phyloP scores from a whole-genome alignment of 2,113 vertebrate species.

The Melanotaenia duboulayi region DNA sequence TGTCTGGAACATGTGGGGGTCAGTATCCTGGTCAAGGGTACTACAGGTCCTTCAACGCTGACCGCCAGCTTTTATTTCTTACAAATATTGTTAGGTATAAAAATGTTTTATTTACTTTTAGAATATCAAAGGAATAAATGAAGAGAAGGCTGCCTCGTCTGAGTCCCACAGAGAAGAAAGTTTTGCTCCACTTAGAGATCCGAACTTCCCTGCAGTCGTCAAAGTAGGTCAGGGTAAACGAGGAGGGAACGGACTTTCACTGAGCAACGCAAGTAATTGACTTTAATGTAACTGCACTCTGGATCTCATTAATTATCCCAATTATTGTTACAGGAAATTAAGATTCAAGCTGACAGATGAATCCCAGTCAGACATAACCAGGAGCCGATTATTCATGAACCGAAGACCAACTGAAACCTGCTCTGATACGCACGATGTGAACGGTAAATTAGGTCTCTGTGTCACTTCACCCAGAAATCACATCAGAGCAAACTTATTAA shows the following conservation, averaged over 20 bases:
- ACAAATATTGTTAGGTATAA: too few species aligned
- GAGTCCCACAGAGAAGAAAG: slow-evolving; percentile 30
- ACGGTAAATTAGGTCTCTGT: slow-evolving; percentile 9
- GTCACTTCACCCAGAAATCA: not conserved
- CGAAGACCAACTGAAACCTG: slow-evolving; percentile 24
- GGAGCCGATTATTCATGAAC: slow-evolving; percentile 53
- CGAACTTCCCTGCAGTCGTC: slow-evolving; percentile 38
- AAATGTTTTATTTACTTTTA: too few species aligned
- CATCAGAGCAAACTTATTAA: too few species aligned
- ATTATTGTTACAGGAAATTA: slow-evolving; percentile 62
- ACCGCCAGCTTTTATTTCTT: too few species aligned
- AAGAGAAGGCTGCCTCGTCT: not conserved
- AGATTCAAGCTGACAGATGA: slow-evolving; percentile 57
- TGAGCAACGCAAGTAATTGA: slow-evolving; percentile 47
- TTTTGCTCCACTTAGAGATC: slow-evolving; percentile 53
- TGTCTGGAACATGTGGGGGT: too few species aligned
- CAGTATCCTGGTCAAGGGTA: too few species aligned
- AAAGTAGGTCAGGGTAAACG: slow-evolving; percentile 68
- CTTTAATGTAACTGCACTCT: slow-evolving; percentile 57
- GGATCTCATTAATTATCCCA: slow-evolving; percentile 68
- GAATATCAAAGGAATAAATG: not conserved
- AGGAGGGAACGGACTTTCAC: slow-evolving; percentile 37
- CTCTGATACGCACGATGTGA: slow-evolving; percentile 10
- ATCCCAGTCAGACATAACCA: slow-evolving; percentile 49
- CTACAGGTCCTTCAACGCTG: too few species aligned